These are phyloP conservation scores for Steinernema carpocapsae DNA, from an alignment of 2,888 invertebrate species.

Conservation along the genomic window DNA sequence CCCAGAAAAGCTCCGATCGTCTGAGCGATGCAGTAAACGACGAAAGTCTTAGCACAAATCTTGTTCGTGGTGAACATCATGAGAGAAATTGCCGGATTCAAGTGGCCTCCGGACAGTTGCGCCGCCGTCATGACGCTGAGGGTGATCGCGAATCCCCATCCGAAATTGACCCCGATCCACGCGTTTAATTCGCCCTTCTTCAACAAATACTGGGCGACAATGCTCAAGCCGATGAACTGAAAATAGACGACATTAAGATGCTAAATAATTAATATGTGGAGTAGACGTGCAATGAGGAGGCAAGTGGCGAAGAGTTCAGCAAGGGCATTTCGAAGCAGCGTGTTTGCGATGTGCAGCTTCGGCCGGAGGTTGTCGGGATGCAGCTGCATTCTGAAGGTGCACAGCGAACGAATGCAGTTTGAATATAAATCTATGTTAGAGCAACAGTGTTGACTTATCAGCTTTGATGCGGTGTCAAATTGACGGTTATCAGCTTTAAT, in stretches of 20 bases:
- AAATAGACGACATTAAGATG: not conserved
- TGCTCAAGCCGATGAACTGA: conserved; percentile 33
- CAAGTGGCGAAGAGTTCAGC: not conserved
- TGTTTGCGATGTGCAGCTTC: not conserved
- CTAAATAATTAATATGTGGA: too few relatives aligned
- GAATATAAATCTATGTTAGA: too few relatives aligned
- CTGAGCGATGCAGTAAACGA: conserved; percentile 58
- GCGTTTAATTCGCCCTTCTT: not conserved
- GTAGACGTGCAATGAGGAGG: not conserved
- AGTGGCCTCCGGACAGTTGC: conserved; percentile 49
- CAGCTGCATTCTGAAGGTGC: too few relatives aligned
- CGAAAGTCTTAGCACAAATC: conserved; percentile 49
- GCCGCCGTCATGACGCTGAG: conserved; percentile 12
- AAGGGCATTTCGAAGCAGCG: not conserved
- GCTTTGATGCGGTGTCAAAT: too few relatives aligned
- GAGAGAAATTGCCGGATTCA: conserved; percentile 58
- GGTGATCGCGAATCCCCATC: conserved; percentile 37
- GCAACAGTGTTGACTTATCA: too few relatives aligned
- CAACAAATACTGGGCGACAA: conserved; percentile 34
- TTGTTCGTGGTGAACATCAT: conserved; percentile 58
- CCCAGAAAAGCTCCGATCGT: conserved; percentile 57
- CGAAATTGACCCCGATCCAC: conserved; percentile 37
- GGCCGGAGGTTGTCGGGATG: too few relatives aligned
- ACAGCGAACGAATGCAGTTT: too few relatives aligned
- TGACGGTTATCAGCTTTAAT: too few relatives aligned